Evolutionary conservation across 1,140 invertebrate genomes (phyloP).

Genomic region (Nasonia vitripennis): DNA sequence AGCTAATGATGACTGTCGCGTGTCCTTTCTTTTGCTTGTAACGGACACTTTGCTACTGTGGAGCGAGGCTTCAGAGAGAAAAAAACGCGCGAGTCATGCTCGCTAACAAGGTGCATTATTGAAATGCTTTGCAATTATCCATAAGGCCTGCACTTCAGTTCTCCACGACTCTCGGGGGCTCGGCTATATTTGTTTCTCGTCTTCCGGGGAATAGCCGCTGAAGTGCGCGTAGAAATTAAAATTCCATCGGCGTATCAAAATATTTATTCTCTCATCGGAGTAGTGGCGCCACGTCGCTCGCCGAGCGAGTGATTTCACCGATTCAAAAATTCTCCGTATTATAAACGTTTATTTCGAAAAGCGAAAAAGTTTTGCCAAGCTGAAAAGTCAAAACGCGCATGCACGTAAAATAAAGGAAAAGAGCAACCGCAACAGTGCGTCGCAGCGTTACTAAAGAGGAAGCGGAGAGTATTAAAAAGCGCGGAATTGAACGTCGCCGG

Average conservation of each 20-base stretch:
- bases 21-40: conserved; percentile 51
- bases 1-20: conserved; percentile 49
- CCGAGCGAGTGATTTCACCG: background rate
- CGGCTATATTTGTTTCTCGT: background rate
- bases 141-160: background rate
- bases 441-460: background rate
- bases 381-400: too few species aligned
- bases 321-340: too few species aligned
- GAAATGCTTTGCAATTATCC: conserved; percentile 48
- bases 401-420: too few species aligned
- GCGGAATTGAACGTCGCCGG: conserved; percentile 2
- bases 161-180: background rate
- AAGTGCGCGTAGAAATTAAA: background rate
- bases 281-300: background rate
- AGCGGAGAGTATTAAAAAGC: background rate
- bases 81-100: conserved; percentile 63
- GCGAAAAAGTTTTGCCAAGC: too few species aligned
- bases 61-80: conserved; percentile 52
- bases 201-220: background rate
- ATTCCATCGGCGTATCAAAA: background rate
- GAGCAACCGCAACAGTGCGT: background rate
- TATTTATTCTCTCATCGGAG: background rate
- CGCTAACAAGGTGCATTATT: conserved; percentile 64
- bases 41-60: conserved; percentile 56
- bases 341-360: too few species aligned